phyloP scores from a whole-genome alignment of 2,797 vertebrate species.

The Muscicapa striata region DNA sequence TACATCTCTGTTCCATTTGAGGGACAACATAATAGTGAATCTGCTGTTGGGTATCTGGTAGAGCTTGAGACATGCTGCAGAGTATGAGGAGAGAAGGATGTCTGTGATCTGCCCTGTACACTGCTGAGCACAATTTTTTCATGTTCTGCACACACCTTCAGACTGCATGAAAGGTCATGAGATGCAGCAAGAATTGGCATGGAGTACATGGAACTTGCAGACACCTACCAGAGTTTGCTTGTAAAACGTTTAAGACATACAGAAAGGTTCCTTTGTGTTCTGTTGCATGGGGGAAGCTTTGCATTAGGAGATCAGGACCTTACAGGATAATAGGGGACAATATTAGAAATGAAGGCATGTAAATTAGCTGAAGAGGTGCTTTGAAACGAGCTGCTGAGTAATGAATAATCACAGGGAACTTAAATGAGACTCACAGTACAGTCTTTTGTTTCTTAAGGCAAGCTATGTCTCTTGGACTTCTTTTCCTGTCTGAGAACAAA shows the following conservation, averaged over 20 bases:
- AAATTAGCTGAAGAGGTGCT: not conserved
- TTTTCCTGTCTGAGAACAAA: constrained; percentile 24
- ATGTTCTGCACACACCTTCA: not conserved
- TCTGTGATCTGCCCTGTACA: not conserved
- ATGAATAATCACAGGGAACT: constrained; percentile 1
- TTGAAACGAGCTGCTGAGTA: not conserved
- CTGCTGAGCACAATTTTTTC: not conserved
- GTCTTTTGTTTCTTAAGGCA: constrained; percentile 5
- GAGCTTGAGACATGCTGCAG: not conserved
- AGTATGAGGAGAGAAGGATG: not conserved
- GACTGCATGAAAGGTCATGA: not conserved
- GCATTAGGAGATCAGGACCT: not conserved
- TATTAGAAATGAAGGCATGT: constrained; percentile 1
- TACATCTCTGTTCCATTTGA: not conserved
- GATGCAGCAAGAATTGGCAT: not conserved
- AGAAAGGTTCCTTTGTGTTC: not conserved
- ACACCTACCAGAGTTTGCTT: not conserved
- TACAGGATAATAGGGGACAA: not conserved
- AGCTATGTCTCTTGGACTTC: not conserved
- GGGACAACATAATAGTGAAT: not conserved
- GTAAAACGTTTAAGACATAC: not conserved
- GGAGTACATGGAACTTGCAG: not conserved
- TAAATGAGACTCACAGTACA: not conserved
- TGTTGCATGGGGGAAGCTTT: not conserved
- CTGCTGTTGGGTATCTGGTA: not conserved